Evolutionary conservation across 2,113 vertebrate genomes (phyloP).

Genomic region (Porphyrio hochstetteri): DNA sequence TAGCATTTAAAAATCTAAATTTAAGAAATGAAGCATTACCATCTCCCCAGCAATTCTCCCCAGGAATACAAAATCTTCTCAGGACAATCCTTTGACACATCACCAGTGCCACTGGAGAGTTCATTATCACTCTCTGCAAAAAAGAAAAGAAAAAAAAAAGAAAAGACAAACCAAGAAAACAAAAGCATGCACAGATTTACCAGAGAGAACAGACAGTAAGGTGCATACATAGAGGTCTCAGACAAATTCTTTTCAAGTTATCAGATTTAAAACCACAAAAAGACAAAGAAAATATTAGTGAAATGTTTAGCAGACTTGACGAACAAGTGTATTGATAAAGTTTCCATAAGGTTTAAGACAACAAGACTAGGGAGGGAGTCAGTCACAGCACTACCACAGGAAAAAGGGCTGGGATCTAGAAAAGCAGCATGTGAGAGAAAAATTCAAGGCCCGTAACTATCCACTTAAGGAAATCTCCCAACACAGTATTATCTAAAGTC

Average conservation of each 20-base stretch:
- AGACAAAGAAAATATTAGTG: background rate
- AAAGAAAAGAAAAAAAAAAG: background rate
- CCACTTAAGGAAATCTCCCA: background rate
- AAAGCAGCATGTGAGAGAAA: background rate
- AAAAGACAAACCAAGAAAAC: background rate
- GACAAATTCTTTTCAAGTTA: background rate
- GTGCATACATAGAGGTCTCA: background rate
- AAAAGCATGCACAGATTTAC: constrained; percentile 13
- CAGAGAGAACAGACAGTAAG: background rate
- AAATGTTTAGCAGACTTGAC: background rate
- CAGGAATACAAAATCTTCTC: constrained; percentile 98
- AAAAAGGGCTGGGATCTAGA: background rate
- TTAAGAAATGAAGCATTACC: constrained; percentile 78
- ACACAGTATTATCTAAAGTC: background rate
- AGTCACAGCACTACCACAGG: background rate
- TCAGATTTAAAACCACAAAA: background rate
- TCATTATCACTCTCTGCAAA: constrained; percentile 94
- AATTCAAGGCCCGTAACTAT: background rate
- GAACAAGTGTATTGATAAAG: background rate
- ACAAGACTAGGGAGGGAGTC: background rate
- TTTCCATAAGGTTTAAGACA: background rate
- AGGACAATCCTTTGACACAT: constrained; percentile 98
- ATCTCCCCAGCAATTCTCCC: constrained; percentile 93
- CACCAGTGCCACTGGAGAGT: constrained; percentile 95
- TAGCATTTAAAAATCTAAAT: constrained; percentile 10